Conservation (phyloP, 1,140 invertebrate genomes). For the Argopecten irradians region DNA sequence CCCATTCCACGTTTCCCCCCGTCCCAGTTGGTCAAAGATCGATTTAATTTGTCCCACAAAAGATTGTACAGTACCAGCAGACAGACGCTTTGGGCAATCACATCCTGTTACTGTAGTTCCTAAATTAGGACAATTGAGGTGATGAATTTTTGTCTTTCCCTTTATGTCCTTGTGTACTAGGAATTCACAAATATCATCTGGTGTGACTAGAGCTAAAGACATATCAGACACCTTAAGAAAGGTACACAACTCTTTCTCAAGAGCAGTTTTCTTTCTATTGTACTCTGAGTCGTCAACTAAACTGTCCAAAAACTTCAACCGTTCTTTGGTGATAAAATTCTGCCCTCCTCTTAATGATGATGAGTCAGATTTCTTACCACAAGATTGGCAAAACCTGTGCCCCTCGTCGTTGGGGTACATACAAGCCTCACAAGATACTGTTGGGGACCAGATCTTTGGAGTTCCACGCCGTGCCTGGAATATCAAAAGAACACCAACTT, state of each 20-base stretch:
- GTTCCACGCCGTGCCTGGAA: conserved; percentile 5
- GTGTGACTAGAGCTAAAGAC: not conserved
- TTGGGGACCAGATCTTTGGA: not conserved
- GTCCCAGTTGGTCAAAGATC: not conserved
- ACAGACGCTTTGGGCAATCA: not conserved
- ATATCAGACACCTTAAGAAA: not conserved
- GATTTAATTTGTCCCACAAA: not conserved
- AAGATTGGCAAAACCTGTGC: conserved; percentile 19
- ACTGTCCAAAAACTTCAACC: not conserved
- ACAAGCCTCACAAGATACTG: not conserved
- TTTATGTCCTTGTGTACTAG: not conserved
- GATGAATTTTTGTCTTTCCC: conserved; percentile 29
- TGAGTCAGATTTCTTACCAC: not conserved
- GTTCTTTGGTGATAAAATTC: not conserved
- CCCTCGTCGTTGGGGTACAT: conserved; percentile 3
- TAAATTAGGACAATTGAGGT: not conserved
- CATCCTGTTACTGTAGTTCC: not conserved
- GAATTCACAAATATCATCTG: conserved; percentile 32
- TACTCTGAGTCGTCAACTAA: conserved; percentile 14
- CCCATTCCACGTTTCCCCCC: not conserved
- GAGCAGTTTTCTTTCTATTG: not conserved
- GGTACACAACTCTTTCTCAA: not conserved
- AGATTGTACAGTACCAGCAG: not conserved
- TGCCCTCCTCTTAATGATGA: not conserved
- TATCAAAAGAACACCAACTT: not conserved